A percentile compares a stretch with the other conserved stretches of the same genome.
Conservation (phyloP, 2,797 vertebrate genomes). For the Falco naumanni region DNA sequence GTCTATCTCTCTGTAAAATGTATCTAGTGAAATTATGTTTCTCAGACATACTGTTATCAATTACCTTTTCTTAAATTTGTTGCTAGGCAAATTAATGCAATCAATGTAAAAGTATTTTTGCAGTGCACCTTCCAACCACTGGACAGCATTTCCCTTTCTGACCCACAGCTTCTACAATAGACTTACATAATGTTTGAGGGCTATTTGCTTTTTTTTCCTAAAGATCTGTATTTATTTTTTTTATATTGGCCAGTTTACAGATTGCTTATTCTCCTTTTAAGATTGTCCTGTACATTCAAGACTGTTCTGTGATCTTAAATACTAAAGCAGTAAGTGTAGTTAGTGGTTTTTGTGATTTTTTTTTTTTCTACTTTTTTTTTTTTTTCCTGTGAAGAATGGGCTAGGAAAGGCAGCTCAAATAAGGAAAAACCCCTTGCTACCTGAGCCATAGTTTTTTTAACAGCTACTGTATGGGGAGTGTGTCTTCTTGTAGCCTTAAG, state of each 20-base stretch:
- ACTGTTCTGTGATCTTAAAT: slow-evolving; percentile 35
- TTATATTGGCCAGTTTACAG: slow-evolving; percentile 54
- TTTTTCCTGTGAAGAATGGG: not conserved
- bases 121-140: slow-evolving; percentile 38
- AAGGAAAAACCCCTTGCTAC: slow-evolving; percentile 49
- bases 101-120: not conserved
- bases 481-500: not conserved
- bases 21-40: slow-evolving; percentile 61
- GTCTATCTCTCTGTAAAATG: slow-evolving; percentile 30
- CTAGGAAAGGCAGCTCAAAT: slow-evolving; percentile 46
- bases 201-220: slow-evolving; percentile 31
- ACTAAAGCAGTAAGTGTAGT: not conserved
- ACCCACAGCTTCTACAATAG: not conserved
- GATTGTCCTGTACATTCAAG: not conserved
- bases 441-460: slow-evolving; percentile 60
- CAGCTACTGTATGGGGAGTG: slow-evolving; percentile 38
- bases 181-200: not conserved
- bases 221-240: slow-evolving; percentile 68
- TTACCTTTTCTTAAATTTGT: not conserved
- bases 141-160: not conserved
- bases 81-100: not conserved
- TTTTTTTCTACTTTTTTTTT: not conserved
- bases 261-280: not conserved
- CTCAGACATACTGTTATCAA: slow-evolving; percentile 37
- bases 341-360: not conserved